These are phyloP conservation scores for Chymomyza procnemis DNA, from an alignment of 2,888 invertebrate species.

Conservation along the genomic window DNA sequence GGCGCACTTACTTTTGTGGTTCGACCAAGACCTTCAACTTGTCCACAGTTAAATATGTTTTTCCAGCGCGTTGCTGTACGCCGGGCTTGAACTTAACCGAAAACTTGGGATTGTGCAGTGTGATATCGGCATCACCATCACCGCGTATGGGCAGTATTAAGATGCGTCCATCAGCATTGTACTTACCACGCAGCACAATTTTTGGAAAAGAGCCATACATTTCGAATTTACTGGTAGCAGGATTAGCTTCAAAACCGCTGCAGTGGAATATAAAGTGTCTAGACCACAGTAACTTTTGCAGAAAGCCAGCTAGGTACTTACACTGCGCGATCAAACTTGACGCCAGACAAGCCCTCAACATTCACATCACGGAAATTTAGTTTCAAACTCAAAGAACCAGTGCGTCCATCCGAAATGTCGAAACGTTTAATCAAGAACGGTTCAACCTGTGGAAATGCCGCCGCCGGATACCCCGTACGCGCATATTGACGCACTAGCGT, in stretches of 20 bases:
- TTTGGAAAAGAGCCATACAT: constrained; percentile 75
- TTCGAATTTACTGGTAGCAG: constrained; percentile 75
- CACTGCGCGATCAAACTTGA: constrained; percentile 74
- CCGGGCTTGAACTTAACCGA: constrained; percentile 76
- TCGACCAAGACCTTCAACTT: constrained; percentile 75
- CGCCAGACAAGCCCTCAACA: constrained; percentile 73
- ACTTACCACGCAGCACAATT: constrained; percentile 70
- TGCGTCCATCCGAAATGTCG: constrained; percentile 74
- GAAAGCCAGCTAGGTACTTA: constrained; percentile 56
- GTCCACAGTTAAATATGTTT: constrained; percentile 68
- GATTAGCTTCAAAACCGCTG: constrained; percentile 75
- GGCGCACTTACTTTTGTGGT: constrained; percentile 70
- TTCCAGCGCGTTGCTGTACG: constrained; percentile 60
- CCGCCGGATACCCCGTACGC: constrained; percentile 69
- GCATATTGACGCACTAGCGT: constrained; percentile 68
- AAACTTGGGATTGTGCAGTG: constrained; percentile 70
- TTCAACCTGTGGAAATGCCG: constrained; percentile 75
- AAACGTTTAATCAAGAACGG: constrained; percentile 74
- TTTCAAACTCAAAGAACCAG: constrained; percentile 72
- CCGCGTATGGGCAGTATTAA: constrained; percentile 79
- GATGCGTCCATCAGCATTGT: constrained; percentile 78
- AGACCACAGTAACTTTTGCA: background rate
- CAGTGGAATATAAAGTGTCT: background rate
- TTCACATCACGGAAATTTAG: constrained; percentile 74
- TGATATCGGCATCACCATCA: constrained; percentile 75